Conservation (phyloP, 2,888 invertebrate species). For the Neria commutata region DNA sequence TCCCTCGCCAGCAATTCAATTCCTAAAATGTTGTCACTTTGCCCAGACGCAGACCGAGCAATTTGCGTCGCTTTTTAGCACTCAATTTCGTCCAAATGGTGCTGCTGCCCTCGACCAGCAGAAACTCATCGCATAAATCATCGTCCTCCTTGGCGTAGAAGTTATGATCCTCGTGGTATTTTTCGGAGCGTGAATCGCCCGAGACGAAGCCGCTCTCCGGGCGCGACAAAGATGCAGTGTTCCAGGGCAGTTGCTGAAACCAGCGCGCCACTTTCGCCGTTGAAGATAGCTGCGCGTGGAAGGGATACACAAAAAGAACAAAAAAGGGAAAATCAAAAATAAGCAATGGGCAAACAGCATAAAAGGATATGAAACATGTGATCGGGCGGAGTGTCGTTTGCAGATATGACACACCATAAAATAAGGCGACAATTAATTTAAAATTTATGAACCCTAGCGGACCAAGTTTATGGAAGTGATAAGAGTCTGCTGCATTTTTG, state of each 20-base stretch:
- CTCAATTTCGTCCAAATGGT: constrained; percentile 73
- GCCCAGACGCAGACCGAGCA: constrained; percentile 72
- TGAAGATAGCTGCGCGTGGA: constrained; percentile 69
- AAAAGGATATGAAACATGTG: neutral
- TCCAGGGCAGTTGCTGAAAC: constrained; percentile 72
- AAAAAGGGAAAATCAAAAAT: constrained; percentile 11
- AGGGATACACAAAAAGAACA: constrained; percentile 29
- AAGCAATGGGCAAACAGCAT: constrained; percentile 2
- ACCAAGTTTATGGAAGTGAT: neutral
- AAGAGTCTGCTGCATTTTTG: too few species aligned
- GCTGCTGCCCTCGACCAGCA: constrained; percentile 71
- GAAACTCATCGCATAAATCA: constrained; percentile 66
- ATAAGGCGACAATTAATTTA: constrained; percentile 24
- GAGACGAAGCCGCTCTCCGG: constrained; percentile 81
- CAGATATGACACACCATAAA: constrained; percentile 3
- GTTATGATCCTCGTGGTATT: constrained; percentile 63
- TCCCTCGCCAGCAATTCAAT: constrained; percentile 4
- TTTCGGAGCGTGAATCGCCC: constrained; percentile 67
- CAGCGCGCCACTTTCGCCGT: constrained; percentile 81
- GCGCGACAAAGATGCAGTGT: constrained; percentile 69
- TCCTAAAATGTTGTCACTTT: constrained; percentile 74
- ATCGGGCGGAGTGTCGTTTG: too few species aligned
- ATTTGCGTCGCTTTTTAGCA: constrained; percentile 72
- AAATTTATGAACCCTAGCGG: constrained; percentile 17
- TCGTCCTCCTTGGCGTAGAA: constrained; percentile 55